phyloP scores from a whole-genome alignment of 2,797 vertebrate genomes.

The Helicolenus hilgendorfi region DNA sequence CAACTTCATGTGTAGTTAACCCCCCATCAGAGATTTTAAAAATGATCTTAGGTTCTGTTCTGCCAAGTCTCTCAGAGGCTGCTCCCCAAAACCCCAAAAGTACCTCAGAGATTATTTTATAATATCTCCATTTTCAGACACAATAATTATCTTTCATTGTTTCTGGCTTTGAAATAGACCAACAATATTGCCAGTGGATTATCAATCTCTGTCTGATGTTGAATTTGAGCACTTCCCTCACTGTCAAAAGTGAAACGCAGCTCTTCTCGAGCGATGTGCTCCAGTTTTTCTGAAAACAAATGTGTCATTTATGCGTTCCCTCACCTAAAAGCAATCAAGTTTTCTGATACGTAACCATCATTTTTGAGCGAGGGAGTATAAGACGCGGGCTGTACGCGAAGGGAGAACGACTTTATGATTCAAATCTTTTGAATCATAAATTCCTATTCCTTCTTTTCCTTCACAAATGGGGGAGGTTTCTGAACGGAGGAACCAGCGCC shows the following conservation, averaged over 20 bases:
- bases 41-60: not conserved
- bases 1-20: not conserved
- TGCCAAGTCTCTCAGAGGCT: not conserved
- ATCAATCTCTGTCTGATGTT: not conserved
- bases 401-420: constrained; percentile 16
- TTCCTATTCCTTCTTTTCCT: not conserved
- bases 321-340: not conserved
- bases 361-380: constrained; percentile 5
- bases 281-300: constrained; percentile 9
- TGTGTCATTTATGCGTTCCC: constrained; percentile 31
- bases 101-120: not conserved
- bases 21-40: not conserved
- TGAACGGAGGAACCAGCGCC: not conserved
- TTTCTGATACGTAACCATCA: constrained; percentile 8
- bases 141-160: not conserved
- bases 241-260: constrained; percentile 12
- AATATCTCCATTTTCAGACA: not conserved
- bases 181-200: constrained; percentile 12
- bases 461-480: constrained; percentile 9
- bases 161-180: constrained; percentile 18
- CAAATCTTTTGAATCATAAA: constrained; percentile 7
- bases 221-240: not conserved
- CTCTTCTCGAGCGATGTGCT: constrained; percentile 1
- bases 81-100: not conserved
- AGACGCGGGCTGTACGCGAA: constrained; percentile 13